Base-by-base conservation (phyloP, 2,797 vertebrate species). In the Lagorchestes hirsutus region DNA sequence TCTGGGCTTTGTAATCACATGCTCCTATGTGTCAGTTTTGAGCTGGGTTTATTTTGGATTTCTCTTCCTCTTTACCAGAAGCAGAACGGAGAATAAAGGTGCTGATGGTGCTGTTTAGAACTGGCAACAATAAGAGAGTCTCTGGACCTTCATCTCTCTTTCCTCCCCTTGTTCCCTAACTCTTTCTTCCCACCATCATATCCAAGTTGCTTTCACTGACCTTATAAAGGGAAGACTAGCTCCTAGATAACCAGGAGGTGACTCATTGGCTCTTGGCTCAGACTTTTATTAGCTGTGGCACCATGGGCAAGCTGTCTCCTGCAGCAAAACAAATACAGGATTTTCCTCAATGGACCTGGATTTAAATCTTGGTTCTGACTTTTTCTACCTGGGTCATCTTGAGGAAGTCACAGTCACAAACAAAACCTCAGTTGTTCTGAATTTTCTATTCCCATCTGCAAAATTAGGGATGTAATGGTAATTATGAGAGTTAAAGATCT, bases 71-170 rank as follows among this genome's bases (percentile, higher is more conserved):
- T 40, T 82, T 82, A 40, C 67, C n/a, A 82, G 67, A 82, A 82
- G 67, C 67, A 46, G 67, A 82, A 46, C 8, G n/a, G 18, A 82
- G 67, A 82, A 40, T 82, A 40, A 46, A 82, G 67, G 67, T 82
- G 67, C 67, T 82, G 67, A 82, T 82, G n/a, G 67, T 82, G 67
- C n/a, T 82, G 67, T 82, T 82, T 82, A 82, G 67, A 46, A 46
- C n/a, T 82, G n/a, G 8, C 6, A 40, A 24, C 67, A 82, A 82
- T 40, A 40, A 82, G 31, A 28, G n/a, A 74, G 18, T 82, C 34
- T 74, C 18, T 74, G n/a, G 67, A 40, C 6, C 31, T 40, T 82
- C 18, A 10, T 46, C 67, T 46, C 67, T 82, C 24, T 40, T 9
- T 82, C 6, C 1, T 82, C 8, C n/a, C 18, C n/a, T 29, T 82